phyloP scores from a whole-genome alignment of 2,113 vertebrate species.

The Nicator chloris region DNA sequence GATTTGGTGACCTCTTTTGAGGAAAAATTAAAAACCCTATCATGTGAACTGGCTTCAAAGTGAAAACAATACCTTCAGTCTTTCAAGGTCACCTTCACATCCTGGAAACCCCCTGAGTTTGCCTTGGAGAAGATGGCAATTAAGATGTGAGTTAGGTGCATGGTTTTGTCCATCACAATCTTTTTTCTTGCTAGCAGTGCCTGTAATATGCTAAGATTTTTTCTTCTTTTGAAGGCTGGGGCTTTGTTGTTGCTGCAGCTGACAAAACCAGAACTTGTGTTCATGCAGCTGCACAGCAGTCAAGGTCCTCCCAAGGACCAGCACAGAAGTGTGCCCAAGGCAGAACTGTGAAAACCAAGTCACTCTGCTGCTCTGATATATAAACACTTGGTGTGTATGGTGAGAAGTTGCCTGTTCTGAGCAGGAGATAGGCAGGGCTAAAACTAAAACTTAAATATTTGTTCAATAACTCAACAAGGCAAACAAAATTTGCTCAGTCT shows the following conservation, averaged over 20 bases:
- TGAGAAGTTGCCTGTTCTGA: accelerated
- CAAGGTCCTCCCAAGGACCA: too few species aligned
- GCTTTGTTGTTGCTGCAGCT: neutral
- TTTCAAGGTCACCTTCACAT: neutral
- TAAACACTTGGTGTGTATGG: accelerated
- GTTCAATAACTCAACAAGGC: neutral
- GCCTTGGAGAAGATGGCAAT: neutral
- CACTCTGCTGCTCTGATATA: neutral
- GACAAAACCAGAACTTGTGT: neutral
- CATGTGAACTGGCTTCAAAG: neutral
- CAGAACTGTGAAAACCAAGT: neutral
- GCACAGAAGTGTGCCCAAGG: neutral
- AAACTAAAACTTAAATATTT: neutral
- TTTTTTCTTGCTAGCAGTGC: neutral
- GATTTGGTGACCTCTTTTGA: neutral
- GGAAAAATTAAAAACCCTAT: neutral
- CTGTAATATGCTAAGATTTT: neutral
- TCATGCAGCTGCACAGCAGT: accelerated
- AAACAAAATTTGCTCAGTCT: neutral
- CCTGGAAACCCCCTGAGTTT: neutral
- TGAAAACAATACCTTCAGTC: neutral
- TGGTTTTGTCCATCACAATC: neutral
- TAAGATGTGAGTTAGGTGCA: neutral
- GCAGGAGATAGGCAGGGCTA: neutral
- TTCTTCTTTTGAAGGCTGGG: neutral